Base-by-base conservation (phyloP, 2,888 invertebrate species). In the Erpobdella octoculata region DNA sequence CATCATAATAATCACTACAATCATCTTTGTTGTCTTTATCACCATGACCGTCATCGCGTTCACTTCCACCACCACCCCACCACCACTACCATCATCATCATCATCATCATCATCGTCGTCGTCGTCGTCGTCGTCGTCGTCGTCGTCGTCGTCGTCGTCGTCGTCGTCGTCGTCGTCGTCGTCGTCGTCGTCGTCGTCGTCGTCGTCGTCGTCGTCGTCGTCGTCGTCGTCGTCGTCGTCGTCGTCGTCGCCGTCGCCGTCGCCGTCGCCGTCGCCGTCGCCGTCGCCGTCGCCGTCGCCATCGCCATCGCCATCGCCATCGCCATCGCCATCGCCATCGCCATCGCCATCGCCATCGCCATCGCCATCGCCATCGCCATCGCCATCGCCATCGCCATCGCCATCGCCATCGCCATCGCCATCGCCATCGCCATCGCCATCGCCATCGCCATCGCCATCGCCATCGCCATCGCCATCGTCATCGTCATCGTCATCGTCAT, bases 161-260 rank as follows among this genome's bases (percentile, higher is more conserved):
- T 62, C 59, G 37, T 69, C 59, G 59, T 69, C 59, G 59, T 64
- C 36, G 76, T 91, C 89, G 75, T 90, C 90, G 77, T 89, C 90
- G 62, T 87, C 88, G 59, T 79, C 80, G 81, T 78, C 80, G 38
- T 87, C 84, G 71, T 91, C 91, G 69, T 89, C 91, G 82, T 91
- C 90, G n/a, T 88, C 87, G 53, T 88, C 88, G 72, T 89, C 85
- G 81, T 92, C 92, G 79, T 87, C 87, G 80, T 92, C 81, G 78
- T 91, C 91, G 41, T 87, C 89, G 1, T 89, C 88, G 68, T 92
- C 87, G 36, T 35, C 61, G 8, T 35, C 70, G 2, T 62, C 70
- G 33, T 62, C 70, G 37, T 62, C 31, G 53, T 35, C 61, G 8
- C 25, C 36, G 62, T 21, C 61, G 62, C 2, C 70, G 37, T 36